A percentile compares a stretch with the other conserved stretches of the same genome.
Evolutionary conservation across 2,797 vertebrate species (phyloP).

Genomic region (Clarias laeviceps): DNA sequence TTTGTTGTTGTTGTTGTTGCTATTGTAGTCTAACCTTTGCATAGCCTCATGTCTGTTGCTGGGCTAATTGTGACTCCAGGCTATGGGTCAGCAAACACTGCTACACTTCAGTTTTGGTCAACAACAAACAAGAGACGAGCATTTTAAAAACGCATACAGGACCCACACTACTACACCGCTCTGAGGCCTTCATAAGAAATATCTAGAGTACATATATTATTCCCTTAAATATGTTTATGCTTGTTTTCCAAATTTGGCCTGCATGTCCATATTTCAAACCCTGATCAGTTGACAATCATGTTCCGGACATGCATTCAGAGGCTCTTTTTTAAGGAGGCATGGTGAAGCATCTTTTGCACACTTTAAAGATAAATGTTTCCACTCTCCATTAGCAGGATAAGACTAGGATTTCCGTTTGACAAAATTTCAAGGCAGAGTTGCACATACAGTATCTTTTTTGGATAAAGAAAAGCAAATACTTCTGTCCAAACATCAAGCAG

Average conservation of each 20-base stretch:
- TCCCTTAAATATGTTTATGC: not conserved
- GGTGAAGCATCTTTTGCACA: constrained; percentile 12
- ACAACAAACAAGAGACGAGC: not conserved
- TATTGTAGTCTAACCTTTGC: constrained; percentile 25
- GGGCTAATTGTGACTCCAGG: constrained; percentile 32
- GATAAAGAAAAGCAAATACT: not conserved
- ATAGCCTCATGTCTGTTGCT: constrained; percentile 21
- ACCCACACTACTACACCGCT: not conserved
- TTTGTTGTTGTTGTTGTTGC: constrained; percentile 11
- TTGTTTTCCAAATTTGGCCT: not conserved
- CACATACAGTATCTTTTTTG: not conserved
- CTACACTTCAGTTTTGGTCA: constrained; percentile 52
- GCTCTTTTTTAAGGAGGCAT: not conserved
- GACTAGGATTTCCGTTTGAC: not conserved
- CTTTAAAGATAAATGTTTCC: constrained; percentile 8
- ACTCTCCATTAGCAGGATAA: not conserved
- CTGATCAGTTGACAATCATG: not conserved
- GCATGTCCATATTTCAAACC: not conserved
- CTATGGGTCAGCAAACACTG: constrained; percentile 70
- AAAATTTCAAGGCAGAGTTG: not conserved
- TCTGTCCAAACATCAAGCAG: constrained; percentile 8
- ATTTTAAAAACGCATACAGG: not conserved
- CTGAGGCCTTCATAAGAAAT: constrained; percentile 2
- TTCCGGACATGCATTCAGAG: not conserved
- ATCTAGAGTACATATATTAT: constrained; percentile 3